A percentile compares a stretch with the other conserved stretches of the same genome.
Evolutionary conservation across 2,797 vertebrate genomes (phyloP).

Genomic region (Crossoptilon crossoptilon): DNA sequence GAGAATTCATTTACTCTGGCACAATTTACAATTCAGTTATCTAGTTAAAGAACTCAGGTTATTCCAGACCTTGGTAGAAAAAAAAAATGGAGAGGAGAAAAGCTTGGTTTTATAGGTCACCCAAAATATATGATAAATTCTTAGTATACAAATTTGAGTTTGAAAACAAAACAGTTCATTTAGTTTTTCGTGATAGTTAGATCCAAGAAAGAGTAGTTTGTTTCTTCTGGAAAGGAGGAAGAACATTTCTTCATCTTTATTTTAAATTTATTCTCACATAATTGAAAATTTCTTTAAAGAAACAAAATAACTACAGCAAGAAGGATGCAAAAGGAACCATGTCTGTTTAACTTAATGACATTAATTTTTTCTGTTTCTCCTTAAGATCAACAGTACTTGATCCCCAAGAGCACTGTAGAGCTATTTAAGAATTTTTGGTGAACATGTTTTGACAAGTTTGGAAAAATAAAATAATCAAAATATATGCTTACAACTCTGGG

Average conservation of each 20-base stretch:
- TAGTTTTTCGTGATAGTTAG: neutral
- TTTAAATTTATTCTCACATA: neutral
- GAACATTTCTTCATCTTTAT: neutral
- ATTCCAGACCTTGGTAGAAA: neutral
- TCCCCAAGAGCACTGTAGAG: neutral
- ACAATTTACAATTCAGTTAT: neutral
- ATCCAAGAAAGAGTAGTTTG: neutral
- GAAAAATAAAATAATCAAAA: neutral
- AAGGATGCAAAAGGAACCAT: neutral
- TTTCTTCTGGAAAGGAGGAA: neutral
- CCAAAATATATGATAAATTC: neutral
- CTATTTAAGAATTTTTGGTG: neutral
- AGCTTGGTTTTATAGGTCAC: neutral
- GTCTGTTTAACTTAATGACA: neutral
- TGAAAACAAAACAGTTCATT: neutral
- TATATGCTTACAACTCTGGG: neutral
- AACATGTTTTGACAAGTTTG: neutral
- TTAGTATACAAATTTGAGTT: neutral
- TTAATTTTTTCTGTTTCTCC: neutral
- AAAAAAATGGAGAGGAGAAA: neutral
- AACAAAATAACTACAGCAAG: neutral
- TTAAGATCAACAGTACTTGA: neutral
- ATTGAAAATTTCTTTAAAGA: neutral
- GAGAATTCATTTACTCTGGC: neutral
- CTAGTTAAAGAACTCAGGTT: neutral